Evolutionary conservation across 2,888 invertebrate species (phyloP), one percentile per base, ranked within the genome.

Genomic region (Busseola fusca): DNA sequence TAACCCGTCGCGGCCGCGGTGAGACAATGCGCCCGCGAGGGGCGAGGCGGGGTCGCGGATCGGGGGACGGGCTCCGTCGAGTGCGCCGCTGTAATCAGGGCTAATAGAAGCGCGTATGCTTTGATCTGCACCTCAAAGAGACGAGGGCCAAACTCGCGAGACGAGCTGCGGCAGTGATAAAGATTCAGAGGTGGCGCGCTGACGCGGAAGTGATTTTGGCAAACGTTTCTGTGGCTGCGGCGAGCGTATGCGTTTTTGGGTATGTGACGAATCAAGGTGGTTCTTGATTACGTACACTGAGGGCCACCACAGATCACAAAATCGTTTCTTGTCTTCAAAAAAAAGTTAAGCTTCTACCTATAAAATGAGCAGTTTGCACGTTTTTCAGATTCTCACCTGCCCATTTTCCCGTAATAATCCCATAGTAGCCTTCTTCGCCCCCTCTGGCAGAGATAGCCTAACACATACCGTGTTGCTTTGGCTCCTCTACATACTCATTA

Each of bases 41-140:
- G 86, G 83, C 76, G 50, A 62, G 84, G 75, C 79, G 69, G n/a
- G 72, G 80, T 74, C 76, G 76, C 77, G 81, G 78, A 72, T 30
- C 45, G 72, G 75, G 72, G 75, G 78, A 57, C 42, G 58, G 54
- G 34, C 3, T n/a, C 40, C 80, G 88, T 90, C 87, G 90, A 91
- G 91, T 83, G 89, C 88, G 87, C 87, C 89, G 89, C 91, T 87
- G 94, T 95, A 95, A 95, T 95, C 95, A 95, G 91, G 92, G 95
- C 95, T 95, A 95, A 95, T 95, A 95, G 95, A 95, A 94, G 91
- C 94, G 94, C 92, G 94, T 91, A 89, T 90, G 93, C 95, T 95
- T 95, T 95, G 95, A 95, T 95, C 94, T 94, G 91, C 88, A 90
- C 87, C 92, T 95, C 95, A 95, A 95, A 95, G 94, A 87, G 91